A percentile compares a stretch with the other conserved stretches of the same genome.
These are phyloP conservation scores for Microctonus brassicae DNA, from an alignment of 2,888 invertebrate species.

Conservation along the genomic window DNA sequence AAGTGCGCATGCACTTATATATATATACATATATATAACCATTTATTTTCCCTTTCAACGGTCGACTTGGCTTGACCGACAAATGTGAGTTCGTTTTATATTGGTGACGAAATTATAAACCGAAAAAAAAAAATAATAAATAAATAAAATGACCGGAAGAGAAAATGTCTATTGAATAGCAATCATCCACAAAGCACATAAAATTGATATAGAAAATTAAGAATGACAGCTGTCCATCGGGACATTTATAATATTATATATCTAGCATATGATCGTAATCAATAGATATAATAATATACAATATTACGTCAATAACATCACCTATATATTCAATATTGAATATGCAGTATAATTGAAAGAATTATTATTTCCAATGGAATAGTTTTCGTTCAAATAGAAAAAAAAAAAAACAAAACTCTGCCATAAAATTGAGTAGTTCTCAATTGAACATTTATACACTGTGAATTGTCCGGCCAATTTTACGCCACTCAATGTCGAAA, in stretches of 20 bases:
- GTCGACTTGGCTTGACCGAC: slow-evolving; percentile 21
- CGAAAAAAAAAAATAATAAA: slow-evolving; percentile 19
- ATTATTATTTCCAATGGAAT: neutral
- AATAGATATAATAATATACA: no score
- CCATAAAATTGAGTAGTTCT: neutral
- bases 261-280: no score
- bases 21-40: neutral
- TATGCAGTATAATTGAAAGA: no score
- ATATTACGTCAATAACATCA: no score
- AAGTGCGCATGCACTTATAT: neutral
- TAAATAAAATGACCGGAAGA: no score
- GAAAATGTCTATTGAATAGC: no score
- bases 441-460: slow-evolving; percentile 22
- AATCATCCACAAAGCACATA: no score
- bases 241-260: no score
- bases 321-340: no score
- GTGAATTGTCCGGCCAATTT: slow-evolving; percentile 50
- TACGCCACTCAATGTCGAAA: slow-evolving; percentile 58
- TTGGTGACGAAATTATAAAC: slow-evolving; percentile 34
- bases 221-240: no score
- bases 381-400: slow-evolving; percentile 6
- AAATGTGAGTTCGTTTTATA: neutral
- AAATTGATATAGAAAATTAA: no score
- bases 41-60: slow-evolving; percentile 31
- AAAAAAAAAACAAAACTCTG: slow-evolving; percentile 19